These are phyloP conservation scores for Beroe ovata DNA, from an alignment of 37 sponge, comb jelly and placozoan species.

Conservation along the genomic window DNA sequence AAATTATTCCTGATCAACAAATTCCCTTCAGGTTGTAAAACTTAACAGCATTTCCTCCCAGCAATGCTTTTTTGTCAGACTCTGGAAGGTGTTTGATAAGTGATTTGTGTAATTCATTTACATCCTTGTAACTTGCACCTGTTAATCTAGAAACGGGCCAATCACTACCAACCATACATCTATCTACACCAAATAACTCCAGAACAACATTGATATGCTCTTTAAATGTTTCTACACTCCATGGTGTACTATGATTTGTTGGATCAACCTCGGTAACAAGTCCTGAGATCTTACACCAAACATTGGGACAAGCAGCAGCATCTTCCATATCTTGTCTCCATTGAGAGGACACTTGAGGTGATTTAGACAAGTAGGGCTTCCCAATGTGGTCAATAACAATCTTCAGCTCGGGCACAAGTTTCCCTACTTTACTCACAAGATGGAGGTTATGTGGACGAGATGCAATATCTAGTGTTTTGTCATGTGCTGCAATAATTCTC, in stretches of 20 bases:
- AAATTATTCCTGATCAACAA: no score
- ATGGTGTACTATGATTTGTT: not conserved
- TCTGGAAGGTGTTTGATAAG: not conserved
- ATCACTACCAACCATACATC: conserved; percentile 61
- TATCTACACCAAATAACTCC: conserved; percentile 3
- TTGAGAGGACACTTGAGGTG: not conserved
- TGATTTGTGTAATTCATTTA: conserved; percentile 4
- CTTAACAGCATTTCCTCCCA: conserved; percentile 3
- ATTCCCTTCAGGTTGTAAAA: conserved; percentile 50
- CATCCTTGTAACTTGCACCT: conserved; percentile 1
- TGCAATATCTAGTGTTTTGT: conserved; percentile 14
- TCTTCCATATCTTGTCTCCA: conserved; percentile 36
- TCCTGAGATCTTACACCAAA: conserved; percentile 37
- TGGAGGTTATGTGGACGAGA: conserved; percentile 49
- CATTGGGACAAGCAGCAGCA: conserved; percentile 33
- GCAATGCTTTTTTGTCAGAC: not conserved
- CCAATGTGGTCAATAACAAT: conserved; percentile 63
- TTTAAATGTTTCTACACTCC: not conserved
- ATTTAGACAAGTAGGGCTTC: conserved; percentile 11
- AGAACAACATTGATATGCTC: conserved; percentile 26
- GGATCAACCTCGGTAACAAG: conserved; percentile 63
- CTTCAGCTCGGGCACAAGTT: not conserved
- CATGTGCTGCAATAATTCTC: conserved; percentile 33
- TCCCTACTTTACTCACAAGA: not conserved
- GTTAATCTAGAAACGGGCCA: conserved; percentile 42